phyloP scores from a whole-genome alignment of 1,140 invertebrate species.

The Vanessa tameamea region DNA sequence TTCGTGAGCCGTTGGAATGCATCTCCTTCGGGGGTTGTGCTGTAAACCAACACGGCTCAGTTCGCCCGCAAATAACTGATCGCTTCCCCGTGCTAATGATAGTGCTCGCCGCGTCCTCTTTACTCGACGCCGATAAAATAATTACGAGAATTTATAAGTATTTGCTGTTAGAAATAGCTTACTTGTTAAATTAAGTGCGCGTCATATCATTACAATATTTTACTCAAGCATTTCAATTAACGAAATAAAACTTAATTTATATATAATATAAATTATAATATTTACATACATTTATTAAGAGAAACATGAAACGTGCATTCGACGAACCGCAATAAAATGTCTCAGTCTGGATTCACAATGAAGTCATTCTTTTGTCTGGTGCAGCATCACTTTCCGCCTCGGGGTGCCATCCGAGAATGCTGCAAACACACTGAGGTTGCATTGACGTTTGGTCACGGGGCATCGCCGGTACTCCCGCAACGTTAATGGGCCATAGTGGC shows the following conservation, averaged over 20 bases:
- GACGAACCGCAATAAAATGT: constrained; percentile 34
- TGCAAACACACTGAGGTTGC: constrained; percentile 53
- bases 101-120: constrained; percentile 51
- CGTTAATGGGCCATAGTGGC: constrained; percentile 65
- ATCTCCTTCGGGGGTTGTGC: constrained; percentile 79
- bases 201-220: not conserved
- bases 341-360: constrained; percentile 61
- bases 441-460: constrained; percentile 80
- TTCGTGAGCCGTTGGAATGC: constrained; percentile 78
- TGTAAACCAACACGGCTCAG: constrained; percentile 70
- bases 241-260: not conserved
- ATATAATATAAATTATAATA: too few relatives aligned
- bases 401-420: constrained; percentile 50
- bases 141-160: constrained; percentile 64
- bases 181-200: not conserved
- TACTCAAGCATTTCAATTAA: not conserved
- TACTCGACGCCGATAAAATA: constrained; percentile 35
- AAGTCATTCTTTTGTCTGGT: constrained; percentile 71
- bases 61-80: constrained; percentile 74
- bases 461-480: constrained; percentile 56
- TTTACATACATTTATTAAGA: not conserved
- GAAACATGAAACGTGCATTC: constrained; percentile 13
- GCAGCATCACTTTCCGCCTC: constrained; percentile 48
- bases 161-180: constrained; percentile 27
- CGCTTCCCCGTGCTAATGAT: constrained; percentile 75